Evolutionary conservation across 2,113 vertebrate genomes (phyloP), one percentile per base, ranked within the genome.

Genomic region (Hoplias malabaricus): DNA sequence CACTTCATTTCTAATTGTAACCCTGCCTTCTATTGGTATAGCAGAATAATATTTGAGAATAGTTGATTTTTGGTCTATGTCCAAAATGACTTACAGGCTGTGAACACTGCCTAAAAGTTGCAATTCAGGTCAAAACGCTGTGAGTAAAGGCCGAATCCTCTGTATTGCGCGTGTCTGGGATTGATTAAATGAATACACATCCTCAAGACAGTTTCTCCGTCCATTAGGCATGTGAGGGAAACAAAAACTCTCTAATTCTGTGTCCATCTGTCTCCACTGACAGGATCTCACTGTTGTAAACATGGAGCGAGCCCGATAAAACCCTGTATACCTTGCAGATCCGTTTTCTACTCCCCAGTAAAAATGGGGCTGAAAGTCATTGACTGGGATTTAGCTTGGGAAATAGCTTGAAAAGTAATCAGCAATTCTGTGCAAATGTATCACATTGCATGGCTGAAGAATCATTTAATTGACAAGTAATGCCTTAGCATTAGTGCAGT

Each of bases 221-320:
- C 27, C 29, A 46, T 78, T 31, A 63, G 50, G 66, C 43, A 31
- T 63, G n/a, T 33, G 50, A 12, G 48, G 63, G n/a, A n/a, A n/a
- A n/a, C n/a, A 76, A 65, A 16, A 54, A 50, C 50, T 53, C 33
- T 14, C 19, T 5, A 36, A 56, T 61, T 78, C 16, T n/a, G 29
- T n/a, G 16, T 63, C 67, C 54, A 29, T 38, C 75, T 62, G 12
- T 78, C 54, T 50, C 8, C 40, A n/a, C 2, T 78, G 66, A 70
- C 67, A 62, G 29, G 21, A 50, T 38, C 21, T 48, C 56, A 78
- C 14, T 50, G 21, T 23, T 70, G 67, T 70, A 78, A 62, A 71
- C 76, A 78, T 70, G 67, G 66, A 59, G 38, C 19, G 27, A 69
- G 27, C 76, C 33, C 53, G 46, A 46, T 23, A 57, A 57, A 48